Conservation (phyloP, 2,888 invertebrate genomes). For the Lydus trimaculatus region DNA sequence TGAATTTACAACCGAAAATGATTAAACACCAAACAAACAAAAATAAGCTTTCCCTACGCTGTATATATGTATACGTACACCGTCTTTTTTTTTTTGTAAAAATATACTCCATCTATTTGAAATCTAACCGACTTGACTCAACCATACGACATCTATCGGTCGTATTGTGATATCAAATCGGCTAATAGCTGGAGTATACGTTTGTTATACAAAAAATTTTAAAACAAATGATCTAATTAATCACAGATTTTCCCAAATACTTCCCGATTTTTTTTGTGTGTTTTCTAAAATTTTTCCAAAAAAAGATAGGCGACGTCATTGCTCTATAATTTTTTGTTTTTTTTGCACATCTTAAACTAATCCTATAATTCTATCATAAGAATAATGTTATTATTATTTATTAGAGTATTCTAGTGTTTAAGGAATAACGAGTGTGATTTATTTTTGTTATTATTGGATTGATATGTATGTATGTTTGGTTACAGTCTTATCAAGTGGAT, state of each 20-base stretch:
- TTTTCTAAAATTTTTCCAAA: constrained; percentile 1
- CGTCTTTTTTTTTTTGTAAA: neutral
- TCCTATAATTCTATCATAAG: constrained; percentile 38
- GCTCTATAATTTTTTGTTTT: constrained; percentile 15
- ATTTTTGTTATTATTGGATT: neutral
- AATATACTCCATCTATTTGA: neutral
- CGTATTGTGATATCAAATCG: no score
- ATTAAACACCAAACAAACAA: neutral
- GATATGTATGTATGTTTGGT: neutral
- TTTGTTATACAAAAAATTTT: no score
- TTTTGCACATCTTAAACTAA: constrained; percentile 7
- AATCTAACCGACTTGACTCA: neutral
- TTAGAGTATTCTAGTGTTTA: constrained; percentile 16
- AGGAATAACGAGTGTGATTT: neutral
- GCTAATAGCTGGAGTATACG: no score
- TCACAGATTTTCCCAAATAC: neutral
- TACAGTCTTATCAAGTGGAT: constrained; percentile 5
- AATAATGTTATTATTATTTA: constrained; percentile 23
- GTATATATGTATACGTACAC: neutral
- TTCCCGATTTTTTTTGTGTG: constrained; percentile 10
- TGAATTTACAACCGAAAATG: constrained; percentile 11
- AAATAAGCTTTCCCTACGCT: neutral
- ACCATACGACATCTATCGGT: no score
- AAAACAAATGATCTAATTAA: neutral
- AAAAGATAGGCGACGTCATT: constrained; percentile 22